Percentiles rank a stretch among this genome's conserved stretches.
phyloP scores from a whole-genome alignment of 2,113 vertebrate genomes.

The Mormyrus lacerda region DNA sequence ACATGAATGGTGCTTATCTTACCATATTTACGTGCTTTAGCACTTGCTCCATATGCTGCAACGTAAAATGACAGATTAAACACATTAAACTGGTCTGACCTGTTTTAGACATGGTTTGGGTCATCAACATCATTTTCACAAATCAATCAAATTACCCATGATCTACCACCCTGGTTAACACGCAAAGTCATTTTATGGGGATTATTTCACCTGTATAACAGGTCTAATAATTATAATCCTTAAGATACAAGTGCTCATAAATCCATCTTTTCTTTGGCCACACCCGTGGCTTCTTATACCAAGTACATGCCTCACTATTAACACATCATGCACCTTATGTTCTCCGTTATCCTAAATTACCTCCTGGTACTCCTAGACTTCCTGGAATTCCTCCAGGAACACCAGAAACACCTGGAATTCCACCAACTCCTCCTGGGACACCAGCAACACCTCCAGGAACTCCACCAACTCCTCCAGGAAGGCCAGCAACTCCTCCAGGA shows the following conservation, averaged over 20 bases:
- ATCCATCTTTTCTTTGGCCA: background rate
- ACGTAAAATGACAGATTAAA: background rate
- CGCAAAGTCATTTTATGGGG: background rate
- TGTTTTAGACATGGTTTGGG: background rate
- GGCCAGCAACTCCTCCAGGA: slow-evolving; percentile 4
- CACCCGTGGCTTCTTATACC: background rate
- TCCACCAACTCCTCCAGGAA: background rate
- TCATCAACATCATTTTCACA: background rate
- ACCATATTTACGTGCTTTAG: slow-evolving; percentile 1
- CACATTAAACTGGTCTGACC: background rate
- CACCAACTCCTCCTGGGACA: slow-evolving; percentile 9
- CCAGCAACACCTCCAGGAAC: background rate
- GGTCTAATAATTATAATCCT: background rate
- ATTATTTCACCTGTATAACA: background rate
- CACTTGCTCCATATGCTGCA: background rate
- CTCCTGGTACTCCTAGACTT: background rate
- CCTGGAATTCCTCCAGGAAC: slow-evolving; percentile 22
- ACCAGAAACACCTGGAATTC: slow-evolving; percentile 1
- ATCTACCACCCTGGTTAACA: background rate
- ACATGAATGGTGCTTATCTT: background rate
- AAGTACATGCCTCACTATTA: background rate
- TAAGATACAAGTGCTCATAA: background rate
- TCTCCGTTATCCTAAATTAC: background rate
- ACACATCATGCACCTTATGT: background rate
- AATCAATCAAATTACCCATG: background rate